phyloP scores from a whole-genome alignment of 2,888 invertebrate species.

The Lampropteryx suffumata region DNA sequence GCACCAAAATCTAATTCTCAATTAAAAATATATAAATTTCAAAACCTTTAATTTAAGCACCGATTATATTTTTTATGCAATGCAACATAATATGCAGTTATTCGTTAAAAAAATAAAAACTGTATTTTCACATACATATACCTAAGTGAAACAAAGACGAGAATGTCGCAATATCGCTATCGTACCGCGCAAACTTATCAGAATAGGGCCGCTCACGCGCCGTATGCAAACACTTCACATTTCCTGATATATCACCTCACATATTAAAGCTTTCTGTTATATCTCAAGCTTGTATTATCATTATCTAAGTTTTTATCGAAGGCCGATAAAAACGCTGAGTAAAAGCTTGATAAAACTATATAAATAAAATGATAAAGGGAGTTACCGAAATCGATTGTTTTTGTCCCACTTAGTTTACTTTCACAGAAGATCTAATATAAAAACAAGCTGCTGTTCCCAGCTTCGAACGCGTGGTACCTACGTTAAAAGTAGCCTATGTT shows the following conservation, averaged over 20 bases:
- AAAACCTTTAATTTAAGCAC: too few relatives aligned
- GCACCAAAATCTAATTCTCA: too few relatives aligned
- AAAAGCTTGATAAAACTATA: conserved; percentile 67
- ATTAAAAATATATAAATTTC: too few relatives aligned
- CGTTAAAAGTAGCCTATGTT: too few relatives aligned
- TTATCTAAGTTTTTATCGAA: conserved; percentile 72
- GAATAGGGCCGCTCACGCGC: conserved; percentile 44
- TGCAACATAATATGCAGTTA: too few relatives aligned
- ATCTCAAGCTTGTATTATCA: conserved; percentile 76
- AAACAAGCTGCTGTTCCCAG: too few relatives aligned
- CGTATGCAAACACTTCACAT: conserved; percentile 64
- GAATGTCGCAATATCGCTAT: conserved; percentile 23
- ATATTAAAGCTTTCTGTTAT: conserved; percentile 71
- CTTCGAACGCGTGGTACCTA: too few relatives aligned
- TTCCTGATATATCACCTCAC: conserved; percentile 61
- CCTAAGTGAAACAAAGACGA: conserved; percentile 1
- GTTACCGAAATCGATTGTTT: conserved; percentile 13
- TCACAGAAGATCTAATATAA: too few relatives aligned
- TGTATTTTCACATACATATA: background rate
- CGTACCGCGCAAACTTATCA: conserved; percentile 17
- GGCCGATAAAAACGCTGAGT: conserved; percentile 66
- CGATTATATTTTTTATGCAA: too few relatives aligned
- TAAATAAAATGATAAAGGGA: conserved; percentile 24
- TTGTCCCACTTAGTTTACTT: too few relatives aligned
- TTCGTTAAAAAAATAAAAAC: too few relatives aligned